Evolutionary conservation across 1,140 invertebrate genomes (phyloP), one percentile per base, ranked within the genome.

Genomic region (Cotesia vestalis): DNA sequence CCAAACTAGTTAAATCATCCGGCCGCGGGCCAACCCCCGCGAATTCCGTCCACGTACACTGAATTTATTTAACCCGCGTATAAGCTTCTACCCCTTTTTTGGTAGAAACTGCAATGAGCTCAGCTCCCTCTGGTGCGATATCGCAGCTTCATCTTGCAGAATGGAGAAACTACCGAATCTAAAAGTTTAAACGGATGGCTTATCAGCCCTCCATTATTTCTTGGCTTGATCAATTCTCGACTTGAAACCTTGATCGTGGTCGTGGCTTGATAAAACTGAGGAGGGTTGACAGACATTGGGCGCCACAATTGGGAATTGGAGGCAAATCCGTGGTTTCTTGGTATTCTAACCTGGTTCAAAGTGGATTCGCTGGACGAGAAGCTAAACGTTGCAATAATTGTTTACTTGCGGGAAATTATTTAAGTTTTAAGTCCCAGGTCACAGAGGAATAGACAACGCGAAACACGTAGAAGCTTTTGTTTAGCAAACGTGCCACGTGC

Each of bases 61-160:
- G 64, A 81, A 81, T 81, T 81, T 81, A 80, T 81, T 81, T 79
- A 78, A 68, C 71, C 71, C 77, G 77, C 76, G 78, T 80, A 79
- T 78, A 34, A 77, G 78, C 76, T 74, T 78, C 73, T 74, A 46
- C 36, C 14, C 55, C 66, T 73, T 66, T 73, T 74, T 74, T 70
- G 62, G 67, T 35, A 17, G 69, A 76, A 71, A 46, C 40, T 46
- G 40, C 11, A 46, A 46, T 27, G 1, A 27, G 27, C 5, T 8
- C 14, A 14, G 4, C 57, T 68, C 12, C 9, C 55, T n/a, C n/a
- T 62, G 14, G 12, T 36, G 36, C 17, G 12, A 38, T 20, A 14
- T 66, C 63, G 9, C 11, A 1, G 11, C 53, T 1, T 62, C 27
- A 2, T 14, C 72, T 27, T n/a, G 9, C 27, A 27, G 35, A 38